These are phyloP conservation scores for Zalophus californianus DNA, from an alignment of 2,797 vertebrate species.

Conservation along the genomic window DNA sequence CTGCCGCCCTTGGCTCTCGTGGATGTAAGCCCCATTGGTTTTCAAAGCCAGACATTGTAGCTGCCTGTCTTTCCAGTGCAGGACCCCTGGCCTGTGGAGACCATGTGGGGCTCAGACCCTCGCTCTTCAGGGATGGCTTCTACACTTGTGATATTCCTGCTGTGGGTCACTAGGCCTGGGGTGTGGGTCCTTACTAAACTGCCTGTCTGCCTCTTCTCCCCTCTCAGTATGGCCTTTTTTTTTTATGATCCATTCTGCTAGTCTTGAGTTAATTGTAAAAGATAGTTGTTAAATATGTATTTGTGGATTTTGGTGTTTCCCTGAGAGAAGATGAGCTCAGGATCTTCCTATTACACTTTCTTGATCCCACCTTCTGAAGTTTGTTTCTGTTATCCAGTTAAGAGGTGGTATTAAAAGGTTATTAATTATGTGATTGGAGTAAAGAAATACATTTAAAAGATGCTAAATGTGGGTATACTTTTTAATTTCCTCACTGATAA, in stretches of 20 bases:
- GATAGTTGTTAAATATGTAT: background rate
- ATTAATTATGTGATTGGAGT: background rate
- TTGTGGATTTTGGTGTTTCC: background rate
- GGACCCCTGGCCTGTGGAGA: background rate
- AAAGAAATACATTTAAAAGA: background rate
- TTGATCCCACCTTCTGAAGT: background rate
- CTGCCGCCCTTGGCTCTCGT: background rate
- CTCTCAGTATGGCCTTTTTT: background rate
- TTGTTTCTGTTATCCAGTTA: background rate
- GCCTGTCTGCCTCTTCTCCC: background rate
- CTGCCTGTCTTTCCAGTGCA: background rate
- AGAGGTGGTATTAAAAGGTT: background rate
- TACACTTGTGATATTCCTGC: background rate
- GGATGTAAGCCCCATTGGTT: background rate
- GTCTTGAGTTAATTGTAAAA: background rate
- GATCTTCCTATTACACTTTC: background rate
- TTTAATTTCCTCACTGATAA: background rate
- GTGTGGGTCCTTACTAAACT: background rate
- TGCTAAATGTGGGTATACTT: background rate
- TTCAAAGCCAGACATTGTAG: background rate
- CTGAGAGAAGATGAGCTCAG: background rate
- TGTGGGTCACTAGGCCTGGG: background rate
- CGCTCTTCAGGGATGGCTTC: background rate
- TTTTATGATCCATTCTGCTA: background rate
- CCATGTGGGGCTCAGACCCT: background rate